These are phyloP conservation scores for Opisthograptis luteolata DNA, from an alignment of 2,888 invertebrate genomes.

Conservation along the genomic window DNA sequence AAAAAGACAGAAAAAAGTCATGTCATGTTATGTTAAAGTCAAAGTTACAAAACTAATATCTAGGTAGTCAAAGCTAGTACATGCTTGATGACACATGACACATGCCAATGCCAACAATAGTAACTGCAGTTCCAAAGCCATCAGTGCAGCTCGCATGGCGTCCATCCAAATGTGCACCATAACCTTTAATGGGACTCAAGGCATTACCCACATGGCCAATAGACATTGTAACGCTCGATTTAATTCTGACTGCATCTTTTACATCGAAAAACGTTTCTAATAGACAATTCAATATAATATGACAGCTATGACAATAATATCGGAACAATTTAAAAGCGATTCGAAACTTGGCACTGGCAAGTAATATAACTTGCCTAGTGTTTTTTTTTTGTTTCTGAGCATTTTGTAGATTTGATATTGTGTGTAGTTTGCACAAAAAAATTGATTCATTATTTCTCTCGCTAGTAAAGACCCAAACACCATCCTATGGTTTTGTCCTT, in stretches of 20 bases:
- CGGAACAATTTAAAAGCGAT: conserved; percentile 38
- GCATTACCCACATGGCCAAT: conserved; percentile 30
- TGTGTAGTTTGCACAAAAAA: no score
- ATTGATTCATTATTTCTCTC: no score
- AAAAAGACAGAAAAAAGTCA: no score
- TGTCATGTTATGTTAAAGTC: no score
- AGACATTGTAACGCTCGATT: conserved; percentile 51
- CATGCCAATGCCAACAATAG: conserved; percentile 18
- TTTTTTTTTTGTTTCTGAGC: not conserved
- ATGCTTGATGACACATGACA: no score
- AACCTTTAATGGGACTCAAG: conserved; percentile 40
- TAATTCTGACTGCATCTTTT: conserved; percentile 45
- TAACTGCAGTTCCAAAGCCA: not conserved
- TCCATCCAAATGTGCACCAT: conserved; percentile 51
- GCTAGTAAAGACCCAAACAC: no score
- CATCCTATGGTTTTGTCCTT: no score
- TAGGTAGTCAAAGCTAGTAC: no score
- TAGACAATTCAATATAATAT: conserved; percentile 41
- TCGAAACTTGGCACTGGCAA: no score
- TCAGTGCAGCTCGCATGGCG: conserved; percentile 41
- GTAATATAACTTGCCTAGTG: not conserved
- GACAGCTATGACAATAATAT: conserved; percentile 33
- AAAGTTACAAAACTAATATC: no score
- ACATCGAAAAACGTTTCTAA: conserved; percentile 42
- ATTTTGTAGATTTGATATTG: not conserved